Conservation (phyloP, 2,797 vertebrate species). For the Characodon lateralis region DNA sequence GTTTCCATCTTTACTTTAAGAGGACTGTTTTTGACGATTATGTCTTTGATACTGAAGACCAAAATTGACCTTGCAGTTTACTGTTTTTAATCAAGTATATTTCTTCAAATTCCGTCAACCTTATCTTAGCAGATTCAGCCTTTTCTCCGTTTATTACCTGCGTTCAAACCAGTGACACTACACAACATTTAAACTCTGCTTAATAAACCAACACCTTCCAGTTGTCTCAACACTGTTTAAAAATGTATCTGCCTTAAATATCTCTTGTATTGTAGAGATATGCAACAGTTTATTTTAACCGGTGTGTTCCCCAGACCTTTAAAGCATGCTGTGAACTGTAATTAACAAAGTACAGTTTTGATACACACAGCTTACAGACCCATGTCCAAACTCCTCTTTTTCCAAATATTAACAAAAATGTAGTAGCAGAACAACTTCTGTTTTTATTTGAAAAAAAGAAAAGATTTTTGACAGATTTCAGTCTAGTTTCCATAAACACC, state of each 20-base stretch:
- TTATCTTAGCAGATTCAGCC: background rate
- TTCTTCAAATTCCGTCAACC: background rate
- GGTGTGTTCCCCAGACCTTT: background rate
- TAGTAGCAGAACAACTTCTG: too few relatives aligned
- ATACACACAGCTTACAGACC: too few relatives aligned
- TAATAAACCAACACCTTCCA: background rate
- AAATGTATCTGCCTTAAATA: background rate
- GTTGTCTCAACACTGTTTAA: background rate
- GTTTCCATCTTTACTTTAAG: conserved; percentile 3
- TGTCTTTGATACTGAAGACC: background rate
- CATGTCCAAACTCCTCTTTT: too few relatives aligned
- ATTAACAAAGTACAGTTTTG: background rate
- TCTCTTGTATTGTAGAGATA: background rate
- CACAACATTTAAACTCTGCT: too few relatives aligned
- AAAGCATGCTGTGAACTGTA: background rate
- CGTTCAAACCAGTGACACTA: too few relatives aligned
- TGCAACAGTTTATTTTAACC: background rate
- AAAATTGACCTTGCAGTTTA: background rate
- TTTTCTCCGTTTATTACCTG: too few relatives aligned
- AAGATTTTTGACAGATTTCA: background rate
- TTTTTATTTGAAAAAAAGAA: too few relatives aligned
- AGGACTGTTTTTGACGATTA: background rate
- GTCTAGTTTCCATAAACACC: background rate
- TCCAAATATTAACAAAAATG: too few relatives aligned
- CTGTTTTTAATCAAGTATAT: background rate